phyloP scores from a whole-genome alignment of 2,888 invertebrate genomes.

The Metellina segmentata region DNA sequence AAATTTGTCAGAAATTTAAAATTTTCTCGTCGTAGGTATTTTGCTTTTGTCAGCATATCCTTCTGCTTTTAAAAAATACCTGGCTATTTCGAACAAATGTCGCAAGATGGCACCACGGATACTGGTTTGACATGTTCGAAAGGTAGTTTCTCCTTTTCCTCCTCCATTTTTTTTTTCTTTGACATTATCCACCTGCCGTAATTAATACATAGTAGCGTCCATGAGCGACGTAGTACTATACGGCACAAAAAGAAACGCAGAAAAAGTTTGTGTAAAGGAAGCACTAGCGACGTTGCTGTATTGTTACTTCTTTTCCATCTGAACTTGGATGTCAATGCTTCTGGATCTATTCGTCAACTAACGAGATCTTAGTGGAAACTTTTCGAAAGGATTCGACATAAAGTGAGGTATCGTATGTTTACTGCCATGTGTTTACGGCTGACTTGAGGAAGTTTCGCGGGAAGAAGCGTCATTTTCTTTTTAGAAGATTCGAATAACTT shows the following conservation, averaged over 20 bases:
- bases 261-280: not conserved
- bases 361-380: not conserved
- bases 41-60: not conserved
- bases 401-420: not conserved
- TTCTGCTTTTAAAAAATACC: not conserved
- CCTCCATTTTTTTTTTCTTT: slow-evolving; percentile 11
- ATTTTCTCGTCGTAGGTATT: not conserved
- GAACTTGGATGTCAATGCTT: not conserved
- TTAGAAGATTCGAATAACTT: not conserved
- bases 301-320: not conserved
- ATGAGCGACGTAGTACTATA: slow-evolving; percentile 22
- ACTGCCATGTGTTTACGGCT: not conserved
- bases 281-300: not conserved
- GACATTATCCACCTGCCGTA: slow-evolving; percentile 16
- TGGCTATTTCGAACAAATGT: not conserved
- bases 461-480: not conserved
- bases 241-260: slow-evolving; percentile 18
- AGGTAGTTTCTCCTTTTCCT: slow-evolving; percentile 35
- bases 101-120: slow-evolving; percentile 71
- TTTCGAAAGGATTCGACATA: not conserved
- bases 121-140: slow-evolving; percentile 29
- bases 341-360: no score
- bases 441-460: not conserved
- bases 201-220: slow-evolving; percentile 46
- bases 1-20: no score